Base-by-base conservation (phyloP, 1,140 invertebrate species). In the Oryctes rhinoceros region DNA sequence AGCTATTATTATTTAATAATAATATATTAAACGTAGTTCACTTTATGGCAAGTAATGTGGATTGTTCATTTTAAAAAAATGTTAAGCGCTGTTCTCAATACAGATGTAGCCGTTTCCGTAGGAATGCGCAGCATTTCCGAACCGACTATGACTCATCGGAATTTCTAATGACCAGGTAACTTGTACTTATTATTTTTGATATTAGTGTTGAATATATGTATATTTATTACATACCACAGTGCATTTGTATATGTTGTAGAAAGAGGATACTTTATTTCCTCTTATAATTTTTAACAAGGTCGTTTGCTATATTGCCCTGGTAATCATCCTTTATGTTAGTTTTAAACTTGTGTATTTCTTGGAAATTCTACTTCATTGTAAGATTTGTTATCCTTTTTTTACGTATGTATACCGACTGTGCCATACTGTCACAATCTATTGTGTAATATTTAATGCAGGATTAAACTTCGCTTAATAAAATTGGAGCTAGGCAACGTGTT, bases 101-200 rank as follows among this genome's bases (percentile, higher is more conserved):
- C 49, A 53, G 49, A 53, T 53, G 49, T 53, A 53, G n/a, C 49
- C 49, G 49, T 13, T 53, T 53, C 49, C 49, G 13, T 53, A 53
- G 49, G 49, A 53, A 53, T 53, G 49, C 49, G 49, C 49, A 53
- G 49, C 49, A 53, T 53, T 53, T 53, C 49, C 49, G 49, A 53
- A 53, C 7, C 49, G 49, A 18, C 49, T 18, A 48, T 48, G 49
- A 53, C 49, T 53, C 49, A 53, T 53, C 13, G 49, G 49, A 53
- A 53, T 53, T 53, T 53, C 49, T 13, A 53, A 53, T 53, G 49
- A 53, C 6, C 49, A 53, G n/a, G 49, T 53, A 18, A 11, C 49
- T 53, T 53, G n/a, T 18, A 53, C 9, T 53, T 53, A 53, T 18
- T 53, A 53, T 15, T 53, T 15, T 44, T 44, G 39, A 4, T 44